Base-by-base conservation (phyloP, 2,797 vertebrate genomes). In the Sebastiscus tertius region DNA sequence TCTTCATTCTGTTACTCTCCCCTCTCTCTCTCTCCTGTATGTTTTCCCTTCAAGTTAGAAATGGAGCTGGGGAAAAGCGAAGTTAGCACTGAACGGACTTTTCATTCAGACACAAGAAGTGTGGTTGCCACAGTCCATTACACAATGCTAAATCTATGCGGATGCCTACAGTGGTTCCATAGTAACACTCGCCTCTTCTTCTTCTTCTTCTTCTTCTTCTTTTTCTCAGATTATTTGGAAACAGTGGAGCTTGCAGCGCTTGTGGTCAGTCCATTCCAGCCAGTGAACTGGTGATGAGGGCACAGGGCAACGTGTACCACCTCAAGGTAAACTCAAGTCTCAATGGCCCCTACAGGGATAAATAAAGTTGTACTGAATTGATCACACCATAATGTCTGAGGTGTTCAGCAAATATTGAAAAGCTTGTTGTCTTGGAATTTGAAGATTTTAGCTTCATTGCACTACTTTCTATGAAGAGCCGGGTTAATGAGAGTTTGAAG, bases 251-350 rank as follows among this genome's bases (percentile, higher is more conserved):
- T 69, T 99, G 98, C 97, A 99, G 97, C 26, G 98, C 98, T 64
- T 99, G 98, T 67, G 98, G 98, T 94, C 98, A 99, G 96, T 99
- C 98, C 64, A 99, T 99, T 89, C 98, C 98, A 89, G 98, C 98
- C 85, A 99, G 98, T 3, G 98, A 99, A 92, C 96, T 99, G 92
- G 98, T 99, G 95, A 99, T 99, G 98, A 97, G 98, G 94, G 98
- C 98, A 60, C 98, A 99, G 94, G 98, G 98, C 94, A 99, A 99
- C 42, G 98, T 99, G 90, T 99, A 99, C 96, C 98, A 99, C 96
- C 98, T 99, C 94, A 99, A 99, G 98, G 98, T 99, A 97, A 95
- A 64, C 39, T 8, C 20, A 2, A 7, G n/a, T 66, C 36, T 49
- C 14, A 33, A 3, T 11, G 2, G 12, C 16, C 12, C 22, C 10